Conservation (phyloP, 2,888 invertebrate species). For the Nezara viridula region DNA sequence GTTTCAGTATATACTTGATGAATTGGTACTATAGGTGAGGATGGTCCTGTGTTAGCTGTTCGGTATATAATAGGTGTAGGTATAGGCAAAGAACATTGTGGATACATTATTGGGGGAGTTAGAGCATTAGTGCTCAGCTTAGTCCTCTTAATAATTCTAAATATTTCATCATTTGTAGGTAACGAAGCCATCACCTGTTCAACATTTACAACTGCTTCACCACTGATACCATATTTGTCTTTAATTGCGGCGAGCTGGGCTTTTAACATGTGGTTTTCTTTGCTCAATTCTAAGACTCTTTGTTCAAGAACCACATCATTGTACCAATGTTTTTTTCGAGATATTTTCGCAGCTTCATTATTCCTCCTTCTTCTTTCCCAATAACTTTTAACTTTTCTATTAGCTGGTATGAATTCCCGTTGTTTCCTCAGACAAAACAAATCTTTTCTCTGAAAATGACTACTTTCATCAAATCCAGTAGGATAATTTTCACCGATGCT, state of each 20-base stretch:
- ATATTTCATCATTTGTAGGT: conserved; percentile 87
- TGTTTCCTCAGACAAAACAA: conserved; percentile 93
- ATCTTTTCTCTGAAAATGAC: conserved; percentile 78
- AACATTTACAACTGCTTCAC: conserved; percentile 87
- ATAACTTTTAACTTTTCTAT: conserved; percentile 96
- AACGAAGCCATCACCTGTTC: conserved; percentile 90
- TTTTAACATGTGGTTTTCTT: conserved; percentile 94
- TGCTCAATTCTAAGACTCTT: conserved; percentile 92
- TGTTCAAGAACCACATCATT: conserved; percentile 98
- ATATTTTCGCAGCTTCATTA: conserved; percentile 97
- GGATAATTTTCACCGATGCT: conserved; percentile 69
- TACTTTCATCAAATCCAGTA: conserved; percentile 72
- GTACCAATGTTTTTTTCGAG: conserved; percentile 95
- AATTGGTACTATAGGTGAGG: conserved; percentile 67
- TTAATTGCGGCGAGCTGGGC: conserved; percentile 93
- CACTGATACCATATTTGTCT: conserved; percentile 92
- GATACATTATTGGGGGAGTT: conserved; percentile 72
- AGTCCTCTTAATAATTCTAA: conserved; percentile 85
- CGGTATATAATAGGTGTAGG: conserved; percentile 77
- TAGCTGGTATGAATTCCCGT: conserved; percentile 96
- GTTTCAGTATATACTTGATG: conserved; percentile 68
- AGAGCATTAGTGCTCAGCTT: conserved; percentile 70
- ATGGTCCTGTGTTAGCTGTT: conserved; percentile 70
- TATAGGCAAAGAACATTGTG: conserved; percentile 69
- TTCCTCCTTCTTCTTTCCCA: conserved; percentile 97